Conservation (phyloP, 2,113 vertebrate species). For the Phrynosoma platyrhinos region DNA sequence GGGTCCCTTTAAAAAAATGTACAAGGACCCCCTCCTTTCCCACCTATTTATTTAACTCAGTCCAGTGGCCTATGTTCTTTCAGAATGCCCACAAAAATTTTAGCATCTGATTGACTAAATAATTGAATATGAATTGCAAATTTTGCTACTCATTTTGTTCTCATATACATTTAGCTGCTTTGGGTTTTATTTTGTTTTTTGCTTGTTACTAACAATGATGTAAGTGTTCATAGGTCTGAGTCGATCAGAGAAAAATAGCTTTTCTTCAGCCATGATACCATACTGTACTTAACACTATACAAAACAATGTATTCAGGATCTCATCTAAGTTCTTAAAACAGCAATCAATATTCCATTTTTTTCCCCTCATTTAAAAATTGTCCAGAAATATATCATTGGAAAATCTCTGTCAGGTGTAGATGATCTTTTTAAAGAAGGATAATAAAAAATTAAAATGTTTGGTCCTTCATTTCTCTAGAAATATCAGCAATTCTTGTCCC, state of each 20-base stretch:
- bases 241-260: constrained; percentile 10
- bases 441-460: constrained; percentile 19
- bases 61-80: neutral
- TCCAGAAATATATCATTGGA: constrained; percentile 38
- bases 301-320: constrained; percentile 29
- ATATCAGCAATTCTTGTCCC: constrained; percentile 15
- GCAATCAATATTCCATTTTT: constrained; percentile 26
- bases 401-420: neutral
- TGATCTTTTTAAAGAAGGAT: constrained; percentile 4
- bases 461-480: constrained; percentile 28
- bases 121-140: neutral
- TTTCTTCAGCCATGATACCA: constrained; percentile 22
- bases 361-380: constrained; percentile 16
- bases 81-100: neutral
- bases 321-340: constrained; percentile 30
- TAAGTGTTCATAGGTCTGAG: constrained; percentile 1
- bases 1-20: neutral
- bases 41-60: neutral
- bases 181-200: neutral
- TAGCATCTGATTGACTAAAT: neutral
- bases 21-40: too few species aligned
- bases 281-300: constrained; percentile 40
- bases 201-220: neutral
- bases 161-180: neutral
- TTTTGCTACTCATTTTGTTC: neutral